Evolutionary conservation across 2,888 invertebrate species (phyloP).

Genomic region (Aporophyla nigra): DNA sequence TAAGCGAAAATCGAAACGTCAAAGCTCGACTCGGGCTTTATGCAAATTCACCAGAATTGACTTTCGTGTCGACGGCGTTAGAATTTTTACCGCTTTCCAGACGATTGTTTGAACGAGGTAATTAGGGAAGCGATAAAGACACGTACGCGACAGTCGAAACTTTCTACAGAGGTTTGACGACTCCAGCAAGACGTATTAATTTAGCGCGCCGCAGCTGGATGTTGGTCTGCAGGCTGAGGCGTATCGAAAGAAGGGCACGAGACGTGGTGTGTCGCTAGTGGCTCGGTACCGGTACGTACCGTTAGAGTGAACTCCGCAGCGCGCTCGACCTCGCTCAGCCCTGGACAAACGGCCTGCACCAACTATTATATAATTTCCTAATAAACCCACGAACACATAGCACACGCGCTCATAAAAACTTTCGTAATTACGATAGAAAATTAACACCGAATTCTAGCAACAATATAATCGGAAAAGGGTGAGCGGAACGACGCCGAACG

Average conservation of each 20-base stretch:
- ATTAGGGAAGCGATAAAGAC: constrained; percentile 81
- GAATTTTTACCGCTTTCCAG: constrained; percentile 83
- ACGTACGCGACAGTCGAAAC: constrained; percentile 69
- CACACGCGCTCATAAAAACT: constrained; percentile 74
- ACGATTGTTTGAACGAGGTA: constrained; percentile 86
- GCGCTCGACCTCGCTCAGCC: constrained; percentile 65
- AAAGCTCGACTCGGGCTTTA: constrained; percentile 86
- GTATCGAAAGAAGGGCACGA: constrained; percentile 69
- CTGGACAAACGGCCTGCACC: constrained; percentile 62
- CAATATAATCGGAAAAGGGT: constrained; percentile 74
- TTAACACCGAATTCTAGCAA: constrained; percentile 76
- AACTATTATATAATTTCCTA: constrained; percentile 69
- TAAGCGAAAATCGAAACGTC: constrained; percentile 90
- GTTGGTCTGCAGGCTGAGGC: constrained; percentile 46
- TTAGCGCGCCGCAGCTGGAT: constrained; percentile 41
- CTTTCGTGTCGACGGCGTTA: constrained; percentile 84
- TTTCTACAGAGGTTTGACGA: constrained; percentile 64
- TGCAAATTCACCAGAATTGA: constrained; percentile 88
- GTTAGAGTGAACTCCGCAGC: constrained; percentile 76
- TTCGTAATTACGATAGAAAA: constrained; percentile 75
- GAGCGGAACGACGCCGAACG: constrained; percentile 66
- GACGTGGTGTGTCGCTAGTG: constrained; percentile 64
- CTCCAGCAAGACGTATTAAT: constrained; percentile 59
- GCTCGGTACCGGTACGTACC: constrained; percentile 80
- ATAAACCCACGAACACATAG: constrained; percentile 71